phyloP scores from a whole-genome alignment of 2,888 invertebrate species.

The Pterostichus niger region DNA sequence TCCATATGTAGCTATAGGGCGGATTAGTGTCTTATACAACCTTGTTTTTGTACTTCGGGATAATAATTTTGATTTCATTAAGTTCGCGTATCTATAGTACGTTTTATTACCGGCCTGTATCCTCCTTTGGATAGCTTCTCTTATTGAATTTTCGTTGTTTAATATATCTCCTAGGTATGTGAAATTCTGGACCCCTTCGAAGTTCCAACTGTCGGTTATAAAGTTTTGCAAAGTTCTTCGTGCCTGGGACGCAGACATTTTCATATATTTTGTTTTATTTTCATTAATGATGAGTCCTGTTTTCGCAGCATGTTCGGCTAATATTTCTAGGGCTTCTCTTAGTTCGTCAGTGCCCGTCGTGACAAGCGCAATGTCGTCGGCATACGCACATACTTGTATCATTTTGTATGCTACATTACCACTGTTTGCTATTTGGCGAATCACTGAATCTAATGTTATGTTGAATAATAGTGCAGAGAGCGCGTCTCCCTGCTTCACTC shows the following conservation, averaged over 20 bases:
- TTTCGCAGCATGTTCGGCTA: not conserved
- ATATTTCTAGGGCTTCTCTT: not conserved
- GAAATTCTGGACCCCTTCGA: no score
- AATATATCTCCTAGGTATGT: no score
- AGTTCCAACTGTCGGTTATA: no score
- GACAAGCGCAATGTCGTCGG: not conserved
- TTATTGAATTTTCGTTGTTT: no score
- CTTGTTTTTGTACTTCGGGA: no score
- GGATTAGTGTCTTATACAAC: no score
- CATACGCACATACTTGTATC: not conserved
- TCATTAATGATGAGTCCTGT: not conserved
- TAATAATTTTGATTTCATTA: no score
- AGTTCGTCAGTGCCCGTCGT: not conserved
- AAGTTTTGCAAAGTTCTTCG: no score
- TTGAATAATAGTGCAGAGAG: not conserved
- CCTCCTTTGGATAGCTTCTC: no score
- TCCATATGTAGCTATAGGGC: no score
- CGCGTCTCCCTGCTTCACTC: not conserved
- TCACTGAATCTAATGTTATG: not conserved
- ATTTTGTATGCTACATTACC: not conserved
- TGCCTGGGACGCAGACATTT: not conserved
- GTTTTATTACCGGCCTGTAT: no score
- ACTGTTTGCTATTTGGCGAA: not conserved
- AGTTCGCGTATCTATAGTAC: no score
- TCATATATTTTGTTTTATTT: conserved; percentile 25